Evolutionary conservation across 2,797 vertebrate genomes (phyloP), one percentile per base, ranked within the genome.

Genomic region (Acanthurus lineatus): DNA sequence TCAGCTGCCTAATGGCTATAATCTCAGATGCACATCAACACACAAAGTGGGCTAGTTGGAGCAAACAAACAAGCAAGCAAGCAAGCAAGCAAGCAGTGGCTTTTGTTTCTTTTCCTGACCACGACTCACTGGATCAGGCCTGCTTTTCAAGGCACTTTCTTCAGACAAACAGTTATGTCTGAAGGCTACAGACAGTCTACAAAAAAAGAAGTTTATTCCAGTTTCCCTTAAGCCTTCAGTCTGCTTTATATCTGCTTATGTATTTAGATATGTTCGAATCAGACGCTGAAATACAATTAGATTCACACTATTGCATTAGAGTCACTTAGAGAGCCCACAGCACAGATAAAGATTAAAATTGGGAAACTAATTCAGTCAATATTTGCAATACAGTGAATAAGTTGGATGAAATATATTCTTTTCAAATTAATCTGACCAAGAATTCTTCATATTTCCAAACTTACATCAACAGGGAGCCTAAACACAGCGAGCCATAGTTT

Each of bases 1-100:
- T 82, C 73, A 80, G 79, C n/a, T 32, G 44, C 44, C 74, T 59
- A 73, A 82, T 81, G 62, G 62, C 12, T 85, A 65, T 70, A 77
- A 89, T 85, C 70, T 77, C 20, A 54, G 7, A 57, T 22, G 35
- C 56, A 77, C 25, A 79, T 83, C 60, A 56, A 51, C 74, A 65
- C 73, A 85, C 9, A 38, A 4, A 40, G 22, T 47, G 17, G 45
- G 28, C 25, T 8, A 16, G 7, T 48, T 14, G 65, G 28, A 35
- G 32, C 32, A 35, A 35, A 35, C 32, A 35, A 35, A 35, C 32
- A 35, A 35, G 6, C 32, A 35, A 35, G 6, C 35, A 49, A 58
- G 52, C 58, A 45, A 58, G 44, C 44, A 54, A 49, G 47, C 49
- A 60, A 52, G 65, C 66, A 22, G 57, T 62, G 57, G 64, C 48